Conservation (phyloP, 92 coral and sea anemone genomes). For the Anthopleura xanthogrammica region DNA sequence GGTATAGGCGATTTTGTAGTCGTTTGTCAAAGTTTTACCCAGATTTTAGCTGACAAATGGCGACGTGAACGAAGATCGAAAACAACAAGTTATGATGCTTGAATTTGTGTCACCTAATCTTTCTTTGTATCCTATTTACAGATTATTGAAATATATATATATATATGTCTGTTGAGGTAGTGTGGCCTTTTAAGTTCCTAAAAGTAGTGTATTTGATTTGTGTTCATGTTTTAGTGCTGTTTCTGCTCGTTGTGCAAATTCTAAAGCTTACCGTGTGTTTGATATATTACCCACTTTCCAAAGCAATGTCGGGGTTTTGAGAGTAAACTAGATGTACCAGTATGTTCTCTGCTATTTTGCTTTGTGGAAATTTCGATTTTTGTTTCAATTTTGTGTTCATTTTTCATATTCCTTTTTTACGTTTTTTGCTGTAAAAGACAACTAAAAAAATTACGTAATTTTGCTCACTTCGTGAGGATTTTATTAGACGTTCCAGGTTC, state of each 20-base stretch:
- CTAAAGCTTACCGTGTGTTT: too few relatives aligned
- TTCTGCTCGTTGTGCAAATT: too few relatives aligned
- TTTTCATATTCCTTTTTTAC: neutral
- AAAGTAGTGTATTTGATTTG: too few relatives aligned
- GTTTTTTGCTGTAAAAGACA: neutral
- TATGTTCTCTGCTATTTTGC: neutral
- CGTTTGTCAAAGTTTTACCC: neutral
- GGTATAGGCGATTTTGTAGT: neutral
- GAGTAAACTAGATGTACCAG: neutral
- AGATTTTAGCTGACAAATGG: neutral
- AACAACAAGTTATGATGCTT: neutral
- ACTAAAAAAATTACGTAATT: neutral
- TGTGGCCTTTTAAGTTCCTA: too few relatives aligned
- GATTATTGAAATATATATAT: neutral
- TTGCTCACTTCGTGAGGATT: neutral
- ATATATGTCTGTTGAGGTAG: neutral
- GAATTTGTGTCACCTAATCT: neutral
- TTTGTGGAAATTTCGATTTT: neutral
- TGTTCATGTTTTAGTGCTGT: too few relatives aligned
- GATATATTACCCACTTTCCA: neutral
- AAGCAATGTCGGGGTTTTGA: neutral
- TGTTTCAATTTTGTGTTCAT: neutral
- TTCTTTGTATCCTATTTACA: neutral
- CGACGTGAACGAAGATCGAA: neutral
- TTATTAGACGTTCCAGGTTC: neutral